Percentiles rank a stretch among this genome's conserved stretches.
Conservation (phyloP, 2,113 vertebrate species). For the Phylloscopus trochiloides region DNA sequence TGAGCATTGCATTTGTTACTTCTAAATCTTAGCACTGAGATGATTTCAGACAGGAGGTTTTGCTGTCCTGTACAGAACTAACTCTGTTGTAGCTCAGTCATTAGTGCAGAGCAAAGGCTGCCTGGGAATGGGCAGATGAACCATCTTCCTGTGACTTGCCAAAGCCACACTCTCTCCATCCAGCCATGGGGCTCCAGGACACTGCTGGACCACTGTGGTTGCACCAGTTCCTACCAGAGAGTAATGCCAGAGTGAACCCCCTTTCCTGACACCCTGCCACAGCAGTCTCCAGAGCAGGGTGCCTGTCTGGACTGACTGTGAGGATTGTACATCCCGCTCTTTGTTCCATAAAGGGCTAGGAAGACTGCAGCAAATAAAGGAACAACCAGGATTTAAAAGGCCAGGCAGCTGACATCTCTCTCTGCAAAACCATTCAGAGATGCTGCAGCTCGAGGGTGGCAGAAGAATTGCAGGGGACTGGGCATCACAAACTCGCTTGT, state of each 20-base stretch:
- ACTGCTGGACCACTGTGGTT: neutral
- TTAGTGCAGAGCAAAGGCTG: neutral
- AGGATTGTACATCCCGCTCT: neutral
- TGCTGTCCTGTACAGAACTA: neutral
- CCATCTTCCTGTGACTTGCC: neutral
- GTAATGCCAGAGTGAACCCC: fast-evolving
- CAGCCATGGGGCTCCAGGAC: neutral
- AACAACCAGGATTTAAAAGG: neutral
- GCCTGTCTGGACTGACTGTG: neutral
- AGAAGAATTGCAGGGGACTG: fast-evolving
- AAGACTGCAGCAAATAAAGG: neutral
- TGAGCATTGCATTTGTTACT: neutral
- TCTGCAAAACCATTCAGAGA: neutral
- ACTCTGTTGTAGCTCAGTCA: neutral
- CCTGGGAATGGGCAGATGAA: neutral
- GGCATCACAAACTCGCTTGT: neutral
- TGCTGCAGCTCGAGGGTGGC: neutral
- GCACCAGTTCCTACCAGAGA: neutral
- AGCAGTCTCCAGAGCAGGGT: neutral
- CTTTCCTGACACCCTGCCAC: neutral
- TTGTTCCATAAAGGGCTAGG: neutral
- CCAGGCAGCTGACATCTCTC: neutral
- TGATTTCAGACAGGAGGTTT: neutral
- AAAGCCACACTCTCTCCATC: neutral
- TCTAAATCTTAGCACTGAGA: neutral